phyloP scores from a whole-genome alignment of 2,113 vertebrate species.

The Poicephalus gulielmi region DNA sequence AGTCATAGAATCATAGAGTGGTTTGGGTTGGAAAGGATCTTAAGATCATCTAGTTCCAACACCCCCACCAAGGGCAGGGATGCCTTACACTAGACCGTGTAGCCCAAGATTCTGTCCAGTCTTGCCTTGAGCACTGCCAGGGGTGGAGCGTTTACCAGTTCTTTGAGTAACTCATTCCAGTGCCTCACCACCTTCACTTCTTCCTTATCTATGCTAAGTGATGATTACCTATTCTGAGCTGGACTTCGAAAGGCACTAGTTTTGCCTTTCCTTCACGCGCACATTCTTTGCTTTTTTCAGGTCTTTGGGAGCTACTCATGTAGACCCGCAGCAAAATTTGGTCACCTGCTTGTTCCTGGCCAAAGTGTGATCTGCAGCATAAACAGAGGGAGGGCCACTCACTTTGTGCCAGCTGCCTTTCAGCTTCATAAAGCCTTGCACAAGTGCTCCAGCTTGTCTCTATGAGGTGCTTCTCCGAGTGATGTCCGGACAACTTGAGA shows the following conservation, averaged over 20 bases:
- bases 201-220: neutral
- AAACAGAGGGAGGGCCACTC: neutral
- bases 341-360: neutral
- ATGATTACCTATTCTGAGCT: neutral
- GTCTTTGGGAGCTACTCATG: neutral
- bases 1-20: too few relatives aligned
- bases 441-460: accelerated
- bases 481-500: neutral
- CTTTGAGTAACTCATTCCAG: too few relatives aligned
- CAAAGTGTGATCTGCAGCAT: neutral
- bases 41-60: too few relatives aligned
- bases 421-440: neutral
- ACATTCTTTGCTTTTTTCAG: neutral
- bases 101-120: too few relatives aligned
- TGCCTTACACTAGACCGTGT: too few relatives aligned
- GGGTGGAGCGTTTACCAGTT: too few relatives aligned
- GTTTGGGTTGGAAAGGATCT: too few relatives aligned
- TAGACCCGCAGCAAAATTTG: neutral
- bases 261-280: neutral
- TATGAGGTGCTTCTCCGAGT: accelerated
- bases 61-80: too few relatives aligned
- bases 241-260: neutral
- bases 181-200: too few relatives aligned
- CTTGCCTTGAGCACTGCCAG: too few relatives aligned
- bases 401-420: neutral